phyloP scores from a whole-genome alignment of 1,140 invertebrate genomes.

The Drosophila fuyamai region DNA sequence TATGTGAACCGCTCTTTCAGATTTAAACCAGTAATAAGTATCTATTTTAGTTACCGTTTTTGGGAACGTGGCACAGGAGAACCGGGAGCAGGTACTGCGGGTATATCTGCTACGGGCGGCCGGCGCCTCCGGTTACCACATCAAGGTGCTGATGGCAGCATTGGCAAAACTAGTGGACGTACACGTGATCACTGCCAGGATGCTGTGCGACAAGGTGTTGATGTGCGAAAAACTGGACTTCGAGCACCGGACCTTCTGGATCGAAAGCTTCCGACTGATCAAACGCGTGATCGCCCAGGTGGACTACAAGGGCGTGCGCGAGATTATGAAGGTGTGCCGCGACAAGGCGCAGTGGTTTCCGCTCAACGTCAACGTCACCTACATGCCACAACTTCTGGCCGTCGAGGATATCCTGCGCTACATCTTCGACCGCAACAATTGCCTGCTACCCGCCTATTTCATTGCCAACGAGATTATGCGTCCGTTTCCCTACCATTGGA shows the following conservation, averaged over 20 bases:
- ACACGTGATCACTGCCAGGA: constrained; percentile 85
- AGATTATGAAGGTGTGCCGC: constrained; percentile 96
- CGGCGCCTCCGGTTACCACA: constrained; percentile 89
- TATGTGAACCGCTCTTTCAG: constrained; percentile 33
- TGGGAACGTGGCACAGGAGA: constrained; percentile 87
- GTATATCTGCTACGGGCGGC: constrained; percentile 90
- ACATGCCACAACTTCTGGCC: constrained; percentile 92
- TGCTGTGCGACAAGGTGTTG: constrained; percentile 94
- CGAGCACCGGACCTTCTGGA: constrained; percentile 93
- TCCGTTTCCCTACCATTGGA: constrained; percentile 96
- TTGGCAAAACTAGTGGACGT: constrained; percentile 90
- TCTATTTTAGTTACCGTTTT: constrained; percentile 84
- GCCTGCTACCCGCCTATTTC: constrained; percentile 96
- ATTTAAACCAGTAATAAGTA: neutral
- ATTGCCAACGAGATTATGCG: constrained; percentile 97
- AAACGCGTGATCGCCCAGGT: constrained; percentile 94
- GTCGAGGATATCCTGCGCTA: constrained; percentile 92
- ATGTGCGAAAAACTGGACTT: constrained; percentile 91
- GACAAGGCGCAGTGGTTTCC: constrained; percentile 94
- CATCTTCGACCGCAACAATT: constrained; percentile 96
- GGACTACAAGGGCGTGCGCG: constrained; percentile 97
- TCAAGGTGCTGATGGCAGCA: constrained; percentile 90
- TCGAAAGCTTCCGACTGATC: constrained; percentile 94
- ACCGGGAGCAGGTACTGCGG: constrained; percentile 89
- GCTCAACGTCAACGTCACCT: constrained; percentile 90